Percentiles rank a stretch among this genome's conserved stretches.
Evolutionary conservation across 2,113 vertebrate genomes (phyloP).

Genomic region (Balaeniceps rex): DNA sequence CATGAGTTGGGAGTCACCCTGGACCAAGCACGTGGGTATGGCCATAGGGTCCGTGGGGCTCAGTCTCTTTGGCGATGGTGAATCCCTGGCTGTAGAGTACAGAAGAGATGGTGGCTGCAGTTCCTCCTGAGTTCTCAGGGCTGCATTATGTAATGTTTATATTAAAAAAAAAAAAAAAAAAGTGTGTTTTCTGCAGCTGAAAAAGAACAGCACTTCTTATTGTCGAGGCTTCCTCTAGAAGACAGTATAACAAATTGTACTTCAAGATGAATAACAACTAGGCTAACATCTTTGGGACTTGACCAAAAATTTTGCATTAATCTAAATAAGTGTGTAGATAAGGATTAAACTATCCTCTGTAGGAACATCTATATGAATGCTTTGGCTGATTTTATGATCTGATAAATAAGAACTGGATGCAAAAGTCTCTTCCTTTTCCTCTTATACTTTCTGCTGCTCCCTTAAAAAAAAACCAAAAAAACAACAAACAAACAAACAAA

Average conservation of each 20-base stretch:
- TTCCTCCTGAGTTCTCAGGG: not conserved
- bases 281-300: not conserved
- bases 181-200: not conserved
- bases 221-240: not conserved
- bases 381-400: not conserved
- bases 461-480: not conserved
- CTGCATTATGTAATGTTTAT: not conserved
- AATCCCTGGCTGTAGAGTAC: too few relatives aligned
- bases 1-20: not conserved
- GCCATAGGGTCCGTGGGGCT: not conserved
- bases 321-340: not conserved
- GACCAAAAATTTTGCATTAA: not conserved
- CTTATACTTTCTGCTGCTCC: not conserved
- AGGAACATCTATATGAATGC: not conserved
- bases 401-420: not conserved
- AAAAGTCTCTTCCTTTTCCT: not conserved
- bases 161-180: not conserved
- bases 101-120: not conserved
- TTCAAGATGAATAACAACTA: not conserved
- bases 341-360: not conserved
- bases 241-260: not conserved
- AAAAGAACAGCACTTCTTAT: not conserved
- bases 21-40: not conserved
- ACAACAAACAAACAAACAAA: too few relatives aligned
- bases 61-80: accelerated